These are phyloP conservation scores for Tetheella fluctuosa DNA, from an alignment of 2,888 invertebrate species.

Conservation along the genomic window DNA sequence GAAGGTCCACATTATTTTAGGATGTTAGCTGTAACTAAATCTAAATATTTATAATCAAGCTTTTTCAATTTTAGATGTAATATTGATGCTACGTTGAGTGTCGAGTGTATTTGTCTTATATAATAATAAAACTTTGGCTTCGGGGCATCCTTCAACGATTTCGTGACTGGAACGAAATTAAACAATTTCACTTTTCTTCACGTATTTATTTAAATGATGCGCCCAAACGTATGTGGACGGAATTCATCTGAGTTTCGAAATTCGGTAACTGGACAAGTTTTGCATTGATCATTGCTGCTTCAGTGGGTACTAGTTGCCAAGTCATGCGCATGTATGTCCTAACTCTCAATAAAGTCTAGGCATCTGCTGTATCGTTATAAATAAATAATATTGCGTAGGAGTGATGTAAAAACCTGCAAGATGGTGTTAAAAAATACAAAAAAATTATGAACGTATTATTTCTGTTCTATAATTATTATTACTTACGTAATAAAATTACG, in stretches of 20 bases:
- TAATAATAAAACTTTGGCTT: not conserved
- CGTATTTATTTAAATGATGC: conserved; percentile 62
- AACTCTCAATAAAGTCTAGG: conserved; percentile 32
- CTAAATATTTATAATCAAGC: too few species aligned
- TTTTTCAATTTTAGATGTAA: too few species aligned
- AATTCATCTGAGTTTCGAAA: conserved; percentile 58
- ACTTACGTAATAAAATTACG: too few species aligned
- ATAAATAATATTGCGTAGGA: conserved; percentile 27
- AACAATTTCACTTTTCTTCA: conserved; percentile 60
- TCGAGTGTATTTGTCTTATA: not conserved
- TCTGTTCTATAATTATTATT: too few species aligned
- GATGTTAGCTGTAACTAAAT: too few species aligned
- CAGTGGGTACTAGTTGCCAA: conserved; percentile 37
- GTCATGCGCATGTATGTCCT: conserved; percentile 37
- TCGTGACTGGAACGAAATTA: conserved; percentile 25
- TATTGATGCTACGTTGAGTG: not conserved
- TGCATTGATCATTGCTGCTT: conserved; percentile 49
- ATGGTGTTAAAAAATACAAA: conserved; percentile 18
- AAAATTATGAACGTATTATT: not conserved
- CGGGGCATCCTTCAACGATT: conserved; percentile 13
- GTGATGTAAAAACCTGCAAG: conserved; percentile 25
- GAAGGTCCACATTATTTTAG: too few species aligned
- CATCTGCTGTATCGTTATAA: conserved; percentile 16
- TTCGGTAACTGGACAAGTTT: conserved; percentile 49
- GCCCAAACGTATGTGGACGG: conserved; percentile 39